phyloP scores from a whole-genome alignment of 2,113 vertebrate genomes.

The Saccopteryx leptura region DNA sequence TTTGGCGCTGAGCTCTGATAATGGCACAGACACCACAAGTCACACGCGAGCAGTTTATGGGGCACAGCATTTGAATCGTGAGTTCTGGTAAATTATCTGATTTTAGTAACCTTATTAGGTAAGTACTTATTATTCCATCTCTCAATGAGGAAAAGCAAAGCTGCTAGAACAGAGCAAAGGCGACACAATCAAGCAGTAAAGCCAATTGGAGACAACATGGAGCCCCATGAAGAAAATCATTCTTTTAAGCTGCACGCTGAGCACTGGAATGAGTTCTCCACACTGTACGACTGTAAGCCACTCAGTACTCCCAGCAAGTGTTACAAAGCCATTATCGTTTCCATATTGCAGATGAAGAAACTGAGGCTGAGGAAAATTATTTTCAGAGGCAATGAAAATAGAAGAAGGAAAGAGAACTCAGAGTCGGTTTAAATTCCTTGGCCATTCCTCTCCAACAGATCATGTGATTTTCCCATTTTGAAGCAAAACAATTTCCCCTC shows the following conservation, averaged over 20 bases:
- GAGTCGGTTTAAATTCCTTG: neutral
- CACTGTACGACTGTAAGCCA: no score
- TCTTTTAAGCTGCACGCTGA: neutral
- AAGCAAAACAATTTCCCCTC: neutral
- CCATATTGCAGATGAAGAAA: neutral
- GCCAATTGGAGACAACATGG: neutral
- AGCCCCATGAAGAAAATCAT: neutral
- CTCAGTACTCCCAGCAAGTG: neutral
- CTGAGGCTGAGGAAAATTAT: neutral
- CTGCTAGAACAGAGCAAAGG: neutral
- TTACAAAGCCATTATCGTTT: neutral
- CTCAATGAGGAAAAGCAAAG: neutral
- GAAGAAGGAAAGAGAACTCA: neutral
- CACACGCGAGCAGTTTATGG: neutral
- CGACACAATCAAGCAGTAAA: neutral
- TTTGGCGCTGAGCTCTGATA: neutral
- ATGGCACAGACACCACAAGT: neutral
- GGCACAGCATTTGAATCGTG: neutral
- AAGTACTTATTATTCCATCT: neutral
- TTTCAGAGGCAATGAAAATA: neutral
- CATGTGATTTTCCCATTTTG: neutral
- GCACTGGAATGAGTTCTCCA: neutral
- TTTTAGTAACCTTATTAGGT: neutral
- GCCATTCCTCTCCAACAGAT: neutral
- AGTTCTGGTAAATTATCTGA: neutral